Evolutionary conservation across 2,797 vertebrate species (phyloP), one percentile per base, ranked within the genome.

Genomic region (Gambelia wislizenii): DNA sequence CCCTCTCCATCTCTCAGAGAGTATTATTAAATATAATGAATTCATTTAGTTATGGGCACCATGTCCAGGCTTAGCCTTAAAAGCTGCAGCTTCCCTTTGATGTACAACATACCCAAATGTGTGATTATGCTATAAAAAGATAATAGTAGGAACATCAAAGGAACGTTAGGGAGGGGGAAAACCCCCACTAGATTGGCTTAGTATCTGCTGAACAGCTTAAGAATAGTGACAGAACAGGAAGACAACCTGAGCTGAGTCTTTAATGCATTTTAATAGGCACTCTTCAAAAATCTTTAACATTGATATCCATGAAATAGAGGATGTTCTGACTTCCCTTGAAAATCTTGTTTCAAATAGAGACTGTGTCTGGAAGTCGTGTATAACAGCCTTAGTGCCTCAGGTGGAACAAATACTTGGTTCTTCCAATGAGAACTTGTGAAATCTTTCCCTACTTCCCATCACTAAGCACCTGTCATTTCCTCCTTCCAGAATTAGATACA

Each of bases 11-110:
- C 95, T 93, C 93, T 91, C 91, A 69, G 96, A 96, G 95, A 96
- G 95, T 96, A 94, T 95, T 95, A 93, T 96, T 96, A 94, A 96
- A 92, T 95, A 94, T 97, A 97, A 97, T 96, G 95, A 97, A 96
- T 97, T 97, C 95, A 94, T 87, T 95, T 96, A 95, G 94, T 96
- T 96, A 93, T 93, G 95, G 95, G 93, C 92, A 93, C 93, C 91
- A 92, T 95, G 94, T 95, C 94, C 94, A 83, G 92, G 78, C 95
- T 95, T 96, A 95, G 93, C 94, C 95, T 95, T 95, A 94, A 96
- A 96, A 96, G 94, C 92, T 91, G 91, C 94, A 95, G 94, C 92
- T 96, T 96, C 83, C 93, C 95, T 95, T 96, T 96, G 96, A 95
- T 95, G 96, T 94, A 85, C 91, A 18, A 95, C 95, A 95, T 96